Evolutionary conservation across 2,113 vertebrate species (phyloP).

Genomic region (Desmodus rotundus): DNA sequence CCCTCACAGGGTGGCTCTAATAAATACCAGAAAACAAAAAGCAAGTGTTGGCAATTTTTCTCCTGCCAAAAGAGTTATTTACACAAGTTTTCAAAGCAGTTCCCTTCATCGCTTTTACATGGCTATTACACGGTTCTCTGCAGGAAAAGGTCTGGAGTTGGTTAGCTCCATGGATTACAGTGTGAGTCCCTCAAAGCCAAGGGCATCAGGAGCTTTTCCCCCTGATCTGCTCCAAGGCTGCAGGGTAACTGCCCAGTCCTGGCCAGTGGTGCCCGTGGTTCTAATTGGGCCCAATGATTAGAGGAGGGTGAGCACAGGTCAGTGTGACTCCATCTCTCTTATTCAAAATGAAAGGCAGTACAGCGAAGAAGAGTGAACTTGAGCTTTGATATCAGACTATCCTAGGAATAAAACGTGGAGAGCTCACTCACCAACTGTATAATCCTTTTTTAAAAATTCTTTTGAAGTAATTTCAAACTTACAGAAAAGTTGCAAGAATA

Average conservation of each 20-base stretch:
- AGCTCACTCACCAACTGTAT: background rate
- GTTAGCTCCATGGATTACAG: slow-evolving; percentile 56
- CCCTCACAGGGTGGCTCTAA: slow-evolving; percentile 68
- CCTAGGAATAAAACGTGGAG: background rate
- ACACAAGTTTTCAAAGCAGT: slow-evolving; percentile 74
- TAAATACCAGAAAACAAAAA: slow-evolving; percentile 74
- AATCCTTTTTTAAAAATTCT: background rate
- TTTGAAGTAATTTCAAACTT: slow-evolving; percentile 24
- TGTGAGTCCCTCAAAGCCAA: slow-evolving; percentile 38
- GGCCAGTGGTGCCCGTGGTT: background rate
- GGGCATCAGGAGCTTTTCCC: background rate
- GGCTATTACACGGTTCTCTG: slow-evolving; percentile 70
- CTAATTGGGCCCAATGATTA: background rate
- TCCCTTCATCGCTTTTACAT: slow-evolving; percentile 67
- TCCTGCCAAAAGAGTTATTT: slow-evolving; percentile 69
- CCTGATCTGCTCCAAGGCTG: background rate
- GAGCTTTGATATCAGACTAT: background rate
- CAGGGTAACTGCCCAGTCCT: background rate
- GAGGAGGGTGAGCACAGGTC: background rate
- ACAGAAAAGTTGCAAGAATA: background rate
- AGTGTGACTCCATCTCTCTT: background rate
- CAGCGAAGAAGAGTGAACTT: background rate
- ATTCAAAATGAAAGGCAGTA: background rate
- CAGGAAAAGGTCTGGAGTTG: slow-evolving; percentile 56
- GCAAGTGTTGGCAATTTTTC: slow-evolving; percentile 70